Conservation (phyloP, 1,140 invertebrate species). For the Penaeus vannamei region DNA sequence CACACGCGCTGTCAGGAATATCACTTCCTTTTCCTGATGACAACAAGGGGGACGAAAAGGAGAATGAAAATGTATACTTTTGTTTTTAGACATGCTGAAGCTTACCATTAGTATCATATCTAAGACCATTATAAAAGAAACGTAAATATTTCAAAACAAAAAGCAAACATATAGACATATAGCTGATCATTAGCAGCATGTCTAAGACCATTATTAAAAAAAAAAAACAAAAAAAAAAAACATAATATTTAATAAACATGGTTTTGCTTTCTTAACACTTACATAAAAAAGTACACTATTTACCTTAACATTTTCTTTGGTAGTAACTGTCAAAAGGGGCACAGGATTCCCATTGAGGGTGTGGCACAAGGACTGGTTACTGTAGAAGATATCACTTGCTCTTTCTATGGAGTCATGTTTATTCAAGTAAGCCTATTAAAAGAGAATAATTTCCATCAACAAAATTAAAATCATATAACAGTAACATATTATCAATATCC, state of each 20-base stretch:
- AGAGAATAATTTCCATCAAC: slow-evolving; percentile 52
- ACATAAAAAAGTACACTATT: neutral
- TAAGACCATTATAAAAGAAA: no score
- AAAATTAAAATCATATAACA: neutral
- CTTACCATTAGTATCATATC: no score
- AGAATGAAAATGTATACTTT: no score
- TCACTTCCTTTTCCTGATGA: slow-evolving; percentile 77
- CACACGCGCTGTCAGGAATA: slow-evolving; percentile 86
- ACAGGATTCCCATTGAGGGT: slow-evolving; percentile 84
- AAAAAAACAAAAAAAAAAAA: neutral
- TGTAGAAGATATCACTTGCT: slow-evolving; percentile 73
- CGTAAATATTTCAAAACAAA: no score
- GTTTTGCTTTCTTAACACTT: neutral
- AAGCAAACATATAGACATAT: no score
- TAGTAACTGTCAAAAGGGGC: slow-evolving; percentile 85
- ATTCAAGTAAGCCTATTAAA: slow-evolving; percentile 78
- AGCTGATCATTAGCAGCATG: no score
- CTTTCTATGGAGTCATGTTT: slow-evolving; percentile 74
- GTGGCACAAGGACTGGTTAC: slow-evolving; percentile 80
- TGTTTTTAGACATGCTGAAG: no score
- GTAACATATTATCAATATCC: no score
- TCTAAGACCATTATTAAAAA: no score
- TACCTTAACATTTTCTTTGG: slow-evolving; percentile 55
- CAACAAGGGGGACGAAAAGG: no score
- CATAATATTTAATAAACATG: neutral